Conservation (phyloP, 2,888 invertebrate species). For the Aphrophora alni region DNA sequence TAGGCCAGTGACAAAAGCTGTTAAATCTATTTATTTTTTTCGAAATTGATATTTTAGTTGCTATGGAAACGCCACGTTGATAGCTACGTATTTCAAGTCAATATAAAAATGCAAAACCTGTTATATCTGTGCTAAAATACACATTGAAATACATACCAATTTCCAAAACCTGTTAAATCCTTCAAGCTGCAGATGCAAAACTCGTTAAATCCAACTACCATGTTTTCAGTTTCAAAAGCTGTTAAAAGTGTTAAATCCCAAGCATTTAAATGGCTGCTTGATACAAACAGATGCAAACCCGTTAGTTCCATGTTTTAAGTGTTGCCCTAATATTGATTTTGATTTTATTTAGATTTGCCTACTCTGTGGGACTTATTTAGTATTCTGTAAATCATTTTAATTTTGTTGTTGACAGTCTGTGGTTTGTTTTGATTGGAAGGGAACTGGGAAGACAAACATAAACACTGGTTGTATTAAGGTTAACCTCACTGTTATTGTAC, state of each 20-base stretch:
- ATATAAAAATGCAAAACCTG: too few relatives aligned
- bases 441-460: too few relatives aligned
- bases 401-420: slow-evolving; percentile 2
- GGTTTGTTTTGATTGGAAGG: not conserved
- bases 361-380: slow-evolving; percentile 6
- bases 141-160: too few relatives aligned
- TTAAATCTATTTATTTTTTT: too few relatives aligned
- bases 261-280: not conserved
- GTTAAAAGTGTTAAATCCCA: slow-evolving; percentile 16
- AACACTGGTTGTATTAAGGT: too few relatives aligned
- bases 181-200: not conserved
- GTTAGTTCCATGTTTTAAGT: not conserved
- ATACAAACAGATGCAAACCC: slow-evolving; percentile 10
- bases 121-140: too few relatives aligned
- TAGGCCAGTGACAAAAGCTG: too few relatives aligned
- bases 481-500: too few relatives aligned
- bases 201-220: slow-evolving; percentile 12
- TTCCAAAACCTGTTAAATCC: not conserved
- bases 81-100: too few relatives aligned
- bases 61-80: too few relatives aligned
- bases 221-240: slow-evolving; percentile 12
- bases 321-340: not conserved
- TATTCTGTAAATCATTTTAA: slow-evolving; percentile 9
- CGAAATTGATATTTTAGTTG: too few relatives aligned
- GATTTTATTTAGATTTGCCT: not conserved